Evolutionary conservation across 2,888 invertebrate genomes (phyloP).

Genomic region (Campoplex nolae): DNA sequence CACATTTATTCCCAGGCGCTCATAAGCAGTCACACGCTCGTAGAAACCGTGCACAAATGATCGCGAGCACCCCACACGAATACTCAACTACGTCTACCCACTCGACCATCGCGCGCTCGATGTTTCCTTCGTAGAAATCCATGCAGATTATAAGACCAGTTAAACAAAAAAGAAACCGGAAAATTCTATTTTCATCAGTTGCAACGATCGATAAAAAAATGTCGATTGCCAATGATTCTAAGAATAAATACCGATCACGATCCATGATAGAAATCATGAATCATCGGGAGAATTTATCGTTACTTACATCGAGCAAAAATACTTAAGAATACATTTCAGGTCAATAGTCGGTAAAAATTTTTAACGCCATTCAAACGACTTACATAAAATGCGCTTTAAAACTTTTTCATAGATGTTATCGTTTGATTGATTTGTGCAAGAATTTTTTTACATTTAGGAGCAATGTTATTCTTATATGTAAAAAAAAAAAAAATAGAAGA

Average conservation of each 20-base stretch:
- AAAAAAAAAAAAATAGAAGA: not conserved
- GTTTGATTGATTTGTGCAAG: not conserved
- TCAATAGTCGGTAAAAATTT: not conserved
- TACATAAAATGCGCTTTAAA: not conserved
- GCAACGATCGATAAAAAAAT: not conserved
- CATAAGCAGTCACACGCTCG: conserved; percentile 10
- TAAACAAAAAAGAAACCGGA: not conserved
- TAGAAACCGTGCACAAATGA: conserved; percentile 20
- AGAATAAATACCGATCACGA: conserved; percentile 4
- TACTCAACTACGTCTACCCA: not conserved
- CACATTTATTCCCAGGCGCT: conserved; percentile 18
- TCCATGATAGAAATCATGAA: conserved; percentile 5
- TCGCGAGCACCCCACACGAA: conserved; percentile 13
- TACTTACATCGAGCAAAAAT: not conserved
- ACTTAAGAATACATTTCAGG: not conserved
- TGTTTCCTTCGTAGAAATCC: conserved; percentile 1
- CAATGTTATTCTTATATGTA: not conserved
- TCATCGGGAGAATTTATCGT: conserved; percentile 6
- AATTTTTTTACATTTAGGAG: not conserved
- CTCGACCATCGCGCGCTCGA: not conserved
- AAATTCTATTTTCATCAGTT: conserved; percentile 10
- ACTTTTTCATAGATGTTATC: conserved; percentile 12
- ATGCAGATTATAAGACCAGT: not conserved
- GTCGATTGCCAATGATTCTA: not conserved
- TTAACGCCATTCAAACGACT: not conserved